Conservation (phyloP, 2,113 vertebrate genomes). For the Acinonyx jubatus region DNA sequence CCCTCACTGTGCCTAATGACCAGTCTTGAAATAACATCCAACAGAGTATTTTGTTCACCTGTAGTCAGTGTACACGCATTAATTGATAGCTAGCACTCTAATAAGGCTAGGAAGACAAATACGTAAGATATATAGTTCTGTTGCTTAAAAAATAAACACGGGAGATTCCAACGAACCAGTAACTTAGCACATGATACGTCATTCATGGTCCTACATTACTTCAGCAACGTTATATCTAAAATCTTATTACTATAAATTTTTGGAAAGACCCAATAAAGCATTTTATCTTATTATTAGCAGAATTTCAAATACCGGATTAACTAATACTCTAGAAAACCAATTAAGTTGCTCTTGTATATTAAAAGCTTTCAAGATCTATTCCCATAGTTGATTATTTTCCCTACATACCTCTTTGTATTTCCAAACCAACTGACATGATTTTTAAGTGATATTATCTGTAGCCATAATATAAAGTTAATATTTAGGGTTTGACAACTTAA, state of each 20-base stretch:
- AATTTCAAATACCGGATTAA: background rate
- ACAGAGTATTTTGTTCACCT: background rate
- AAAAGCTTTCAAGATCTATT: background rate
- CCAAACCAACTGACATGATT: background rate
- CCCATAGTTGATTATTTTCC: background rate
- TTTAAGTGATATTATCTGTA: background rate
- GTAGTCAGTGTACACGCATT: background rate
- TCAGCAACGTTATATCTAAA: background rate
- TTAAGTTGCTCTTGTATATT: background rate
- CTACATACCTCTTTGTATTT: slow-evolving; percentile 20
- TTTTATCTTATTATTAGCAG: background rate
- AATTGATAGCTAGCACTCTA: background rate
- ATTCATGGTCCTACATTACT: background rate
- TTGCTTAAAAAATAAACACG: background rate
- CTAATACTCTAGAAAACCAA: background rate
- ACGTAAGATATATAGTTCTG: background rate
- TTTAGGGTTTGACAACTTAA: background rate
- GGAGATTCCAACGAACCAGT: background rate
- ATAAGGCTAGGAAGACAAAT: background rate
- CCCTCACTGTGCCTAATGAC: background rate
- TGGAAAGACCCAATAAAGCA: background rate
- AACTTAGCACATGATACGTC: background rate
- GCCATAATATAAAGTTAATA: background rate
- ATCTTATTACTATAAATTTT: background rate
- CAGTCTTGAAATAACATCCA: background rate